phyloP scores from a whole-genome alignment of 2,797 vertebrate species.

The Etheostoma nigrum region DNA sequence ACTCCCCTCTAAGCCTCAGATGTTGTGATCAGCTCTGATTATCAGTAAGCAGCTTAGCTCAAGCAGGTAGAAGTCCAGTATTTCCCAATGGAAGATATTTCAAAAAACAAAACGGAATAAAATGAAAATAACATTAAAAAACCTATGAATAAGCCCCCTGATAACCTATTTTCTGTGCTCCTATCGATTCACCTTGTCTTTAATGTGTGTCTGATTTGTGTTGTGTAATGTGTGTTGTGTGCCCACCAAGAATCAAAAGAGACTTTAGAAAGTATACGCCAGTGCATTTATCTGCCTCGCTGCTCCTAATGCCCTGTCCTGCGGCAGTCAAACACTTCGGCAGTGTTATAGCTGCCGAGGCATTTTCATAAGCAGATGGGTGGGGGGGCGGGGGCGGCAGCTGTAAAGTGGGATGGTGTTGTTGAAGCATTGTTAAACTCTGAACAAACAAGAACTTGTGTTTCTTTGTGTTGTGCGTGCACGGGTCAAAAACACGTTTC shows the following conservation, averaged over 20 bases:
- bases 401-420: no score
- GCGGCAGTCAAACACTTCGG: constrained; percentile 14
- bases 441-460: no score
- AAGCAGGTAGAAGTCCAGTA: constrained; percentile 45
- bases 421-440: neutral
- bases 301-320: constrained; percentile 24
- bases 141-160: no score
- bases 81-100: constrained; percentile 48
- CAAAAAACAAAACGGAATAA: neutral
- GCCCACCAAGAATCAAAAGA: constrained; percentile 57
- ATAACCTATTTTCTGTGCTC: neutral
- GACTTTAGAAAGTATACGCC: constrained; percentile 28
- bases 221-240: constrained; percentile 45
- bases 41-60: constrained; percentile 80
- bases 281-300: constrained; percentile 47
- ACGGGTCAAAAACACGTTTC: no score
- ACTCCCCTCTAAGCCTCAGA: constrained; percentile 61
- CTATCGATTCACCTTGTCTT: neutral
- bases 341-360: neutral
- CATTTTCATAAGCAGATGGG: constrained; percentile 17
- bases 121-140: neutral
- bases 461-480: no score
- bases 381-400: neutral
- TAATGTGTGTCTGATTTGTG: neutral
- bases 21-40: constrained; percentile 78